Base-by-base conservation (phyloP, 2,113 vertebrate species). In the Acanthisitta chloris region DNA sequence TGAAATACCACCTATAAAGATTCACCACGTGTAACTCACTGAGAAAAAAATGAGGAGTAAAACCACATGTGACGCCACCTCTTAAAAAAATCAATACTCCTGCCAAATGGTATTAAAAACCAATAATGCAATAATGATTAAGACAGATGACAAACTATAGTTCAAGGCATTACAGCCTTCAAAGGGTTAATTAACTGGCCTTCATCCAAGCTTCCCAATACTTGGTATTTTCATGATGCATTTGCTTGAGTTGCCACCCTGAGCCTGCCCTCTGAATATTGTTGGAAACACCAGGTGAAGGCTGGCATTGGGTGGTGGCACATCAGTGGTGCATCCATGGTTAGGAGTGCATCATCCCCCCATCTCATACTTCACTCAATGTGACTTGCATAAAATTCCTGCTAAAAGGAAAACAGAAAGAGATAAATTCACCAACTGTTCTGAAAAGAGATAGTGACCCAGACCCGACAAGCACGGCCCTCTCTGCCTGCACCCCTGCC, bases 201-300 rank as follows among this genome's bases (percentile, higher is more conserved):
- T 66, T 96, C 83, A 94, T 72, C 36, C 43, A 29, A 76, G 59
- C 81, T 95, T 98, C 69, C 36, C 20, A 8, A 31, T 21, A 29
- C 10, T 23, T 38, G 28, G 45, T 88, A 92, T 93, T 70, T 85
- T 54, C 55, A 4, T 90, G 43, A 81, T 98, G 94, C 67, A 94
- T 96, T 78, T 92, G 90, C 91, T 73, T 97, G 46, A 98, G 96
- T 62, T 31, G 14, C 29, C 76, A 98, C 20, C 80, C 97, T 9
- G 98, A 98, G 21, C 98, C 92, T 57, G 98, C 81, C 51, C 97
- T 97, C 98, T 95, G 97, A 65, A 98, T 36, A 4, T 97, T 81
- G 17, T 98, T 98, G 65, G 99, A 99, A 97, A 98, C 8, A 94
- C 93, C 86, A 98, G 96, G 94, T 98, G 98, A 80, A 98, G 90